Base-by-base conservation (phyloP, 2,888 invertebrate species). In the Formica aserva region DNA sequence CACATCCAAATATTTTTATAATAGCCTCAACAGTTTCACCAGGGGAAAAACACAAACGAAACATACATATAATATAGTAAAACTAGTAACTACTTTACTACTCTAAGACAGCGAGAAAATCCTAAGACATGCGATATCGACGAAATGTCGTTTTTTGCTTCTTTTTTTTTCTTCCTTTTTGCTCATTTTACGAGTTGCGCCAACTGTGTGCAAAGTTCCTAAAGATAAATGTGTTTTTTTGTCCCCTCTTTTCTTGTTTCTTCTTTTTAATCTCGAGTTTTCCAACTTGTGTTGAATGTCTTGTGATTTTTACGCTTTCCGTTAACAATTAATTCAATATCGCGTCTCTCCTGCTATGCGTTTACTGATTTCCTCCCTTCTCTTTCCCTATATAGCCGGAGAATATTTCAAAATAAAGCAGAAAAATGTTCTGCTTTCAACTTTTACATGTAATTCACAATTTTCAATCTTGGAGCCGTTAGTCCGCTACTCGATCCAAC, bases 21-120 rank as follows among this genome's bases (percentile, higher is more conserved):
- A 93, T 94, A 94, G 94, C 94, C 94, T 94, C 93, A 94, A 94
- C 93, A 94, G 93, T 94, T 80, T 94, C 93, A 94, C 94, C 94
- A 94, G 93, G 93, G 93, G 92, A 93, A 93, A 94, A 94, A 94
- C 93, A 94, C 94, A 92, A 94, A 94, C 93, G 89, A 93, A 94
- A 94, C 91, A 92, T 94, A 94, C 93, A 92, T 92, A 91, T 94
- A 94, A 94, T 94, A 91, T 94, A 91, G 93, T 94, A 93, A 94
- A 94, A 93, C 94, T 94, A 94, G 91, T 92, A 94, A 90, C 94
- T 94, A 94, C 92, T 91, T 92, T 90, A 91, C 92, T 93, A 93
- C 91, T 90, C 93, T 93, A 93, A 91, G 91, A 94, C 91, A 93
- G 94, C 94, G 94, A 94, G 92, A 93, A 94, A 94, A 94, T 94